phyloP scores from a whole-genome alignment of 2,797 vertebrate species.

The Leptodactylus fallax region DNA sequence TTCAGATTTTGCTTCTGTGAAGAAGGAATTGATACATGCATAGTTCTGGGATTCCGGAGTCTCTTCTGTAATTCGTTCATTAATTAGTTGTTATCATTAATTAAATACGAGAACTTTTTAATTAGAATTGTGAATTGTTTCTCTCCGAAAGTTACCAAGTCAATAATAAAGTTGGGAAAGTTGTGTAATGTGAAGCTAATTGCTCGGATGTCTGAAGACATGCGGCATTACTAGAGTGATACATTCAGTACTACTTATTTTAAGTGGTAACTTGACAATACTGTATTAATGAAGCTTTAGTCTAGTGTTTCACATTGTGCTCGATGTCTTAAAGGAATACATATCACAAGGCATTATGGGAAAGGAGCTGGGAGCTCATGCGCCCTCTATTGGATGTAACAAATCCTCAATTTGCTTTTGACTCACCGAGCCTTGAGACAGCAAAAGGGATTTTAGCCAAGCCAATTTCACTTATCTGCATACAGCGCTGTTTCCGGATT shows the following conservation, averaged over 20 bases:
- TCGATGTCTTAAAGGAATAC: no score
- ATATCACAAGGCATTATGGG: no score
- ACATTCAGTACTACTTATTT: neutral
- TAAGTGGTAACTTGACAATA: neutral
- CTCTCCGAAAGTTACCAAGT: neutral
- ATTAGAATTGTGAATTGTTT: conserved; percentile 5
- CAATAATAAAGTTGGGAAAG: neutral
- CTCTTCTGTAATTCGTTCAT: conserved; percentile 1
- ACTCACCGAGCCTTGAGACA: no score
- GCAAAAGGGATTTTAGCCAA: no score
- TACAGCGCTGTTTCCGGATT: no score
- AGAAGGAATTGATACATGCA: neutral
- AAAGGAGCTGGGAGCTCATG: no score
- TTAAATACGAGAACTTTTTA: neutral
- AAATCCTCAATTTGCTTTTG: no score
- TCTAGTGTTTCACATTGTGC: neutral
- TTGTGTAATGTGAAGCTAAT: neutral
- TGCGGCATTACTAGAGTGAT: neutral
- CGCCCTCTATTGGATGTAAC: no score
- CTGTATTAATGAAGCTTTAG: neutral
- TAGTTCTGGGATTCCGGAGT: neutral
- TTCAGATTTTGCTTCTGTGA: neutral
- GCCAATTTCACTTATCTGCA: no score
- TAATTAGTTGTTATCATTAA: conserved; percentile 7
- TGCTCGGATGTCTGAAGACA: neutral